Percentiles rank a stretch among this genome's conserved stretches.
Evolutionary conservation across 1,140 invertebrate genomes (phyloP).

Genomic region (Drosophila parvula): DNA sequence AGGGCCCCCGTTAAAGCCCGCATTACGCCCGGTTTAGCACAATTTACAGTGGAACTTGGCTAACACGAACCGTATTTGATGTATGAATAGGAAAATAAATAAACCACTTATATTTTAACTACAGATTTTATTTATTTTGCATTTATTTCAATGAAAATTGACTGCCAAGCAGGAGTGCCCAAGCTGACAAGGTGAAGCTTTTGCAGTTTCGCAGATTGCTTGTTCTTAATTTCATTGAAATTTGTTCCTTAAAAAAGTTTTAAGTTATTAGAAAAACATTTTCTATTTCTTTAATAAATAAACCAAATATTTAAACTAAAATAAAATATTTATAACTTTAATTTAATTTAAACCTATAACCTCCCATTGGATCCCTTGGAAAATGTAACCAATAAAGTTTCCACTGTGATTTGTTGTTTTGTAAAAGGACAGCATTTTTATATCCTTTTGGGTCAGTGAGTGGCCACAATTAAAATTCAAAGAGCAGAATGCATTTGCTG

Average conservation of each 20-base stretch:
- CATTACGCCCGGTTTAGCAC: slow-evolving; percentile 2
- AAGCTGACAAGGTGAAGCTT: not conserved
- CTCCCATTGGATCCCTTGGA: not conserved
- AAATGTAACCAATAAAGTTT: not conserved
- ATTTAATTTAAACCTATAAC: not conserved
- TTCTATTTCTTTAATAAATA: too few relatives aligned
- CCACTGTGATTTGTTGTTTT: slow-evolving; percentile 11
- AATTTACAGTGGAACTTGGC: slow-evolving; percentile 9
- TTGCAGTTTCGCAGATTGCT: not conserved
- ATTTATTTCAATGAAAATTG: not conserved
- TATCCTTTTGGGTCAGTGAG: slow-evolving; percentile 36
- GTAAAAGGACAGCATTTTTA: slow-evolving; percentile 10
- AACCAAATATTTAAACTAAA: too few relatives aligned
- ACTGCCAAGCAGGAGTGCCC: not conserved
- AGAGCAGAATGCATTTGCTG: slow-evolving; percentile 68
- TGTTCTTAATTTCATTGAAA: not conserved
- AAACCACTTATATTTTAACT: not conserved
- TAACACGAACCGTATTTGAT: not conserved
- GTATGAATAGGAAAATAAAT: not conserved
- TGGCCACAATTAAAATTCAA: slow-evolving; percentile 71
- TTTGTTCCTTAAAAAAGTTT: not conserved
- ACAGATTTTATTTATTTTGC: not conserved
- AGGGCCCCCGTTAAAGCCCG: not conserved
- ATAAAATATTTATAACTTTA: too few relatives aligned
- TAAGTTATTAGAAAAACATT: not conserved